Conservation (phyloP, 2,888 invertebrate species). For the Andricus curvator region DNA sequence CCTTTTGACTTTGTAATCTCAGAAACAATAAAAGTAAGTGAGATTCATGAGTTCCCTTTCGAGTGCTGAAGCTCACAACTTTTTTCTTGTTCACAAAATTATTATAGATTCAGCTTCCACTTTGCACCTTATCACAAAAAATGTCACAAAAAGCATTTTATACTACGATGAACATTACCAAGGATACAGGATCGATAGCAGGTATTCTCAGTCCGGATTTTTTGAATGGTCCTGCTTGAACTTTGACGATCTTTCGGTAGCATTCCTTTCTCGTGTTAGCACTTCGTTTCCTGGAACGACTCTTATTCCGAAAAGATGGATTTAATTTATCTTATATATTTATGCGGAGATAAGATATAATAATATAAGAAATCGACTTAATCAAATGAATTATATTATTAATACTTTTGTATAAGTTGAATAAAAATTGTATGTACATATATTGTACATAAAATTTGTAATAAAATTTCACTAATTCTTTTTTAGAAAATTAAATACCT, state of each 20-base stretch:
- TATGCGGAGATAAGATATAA: too few species aligned
- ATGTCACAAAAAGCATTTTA: constrained; percentile 44
- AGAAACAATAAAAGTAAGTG: constrained; percentile 14
- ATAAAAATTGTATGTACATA: too few species aligned
- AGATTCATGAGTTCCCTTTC: constrained; percentile 39
- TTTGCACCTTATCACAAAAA: constrained; percentile 40
- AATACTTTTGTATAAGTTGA: too few species aligned
- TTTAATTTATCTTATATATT: too few species aligned
- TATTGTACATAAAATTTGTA: too few species aligned
- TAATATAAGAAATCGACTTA: too few species aligned
- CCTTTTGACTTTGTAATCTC: constrained; percentile 15
- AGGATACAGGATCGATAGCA: constrained; percentile 40
- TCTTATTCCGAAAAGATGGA: too few species aligned
- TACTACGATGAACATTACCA: constrained; percentile 47
- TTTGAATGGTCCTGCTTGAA: constrained; percentile 38
- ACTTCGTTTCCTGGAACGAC: too few species aligned
- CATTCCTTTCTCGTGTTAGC: constrained; percentile 39
- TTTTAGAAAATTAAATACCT: too few species aligned
- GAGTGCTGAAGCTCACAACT: constrained; percentile 6
- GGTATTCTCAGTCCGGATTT: constrained; percentile 20
- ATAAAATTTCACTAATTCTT: too few species aligned
- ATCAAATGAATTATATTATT: too few species aligned
- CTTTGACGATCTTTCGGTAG: constrained; percentile 30
- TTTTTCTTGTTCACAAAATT: constrained; percentile 34
- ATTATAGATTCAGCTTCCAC: too few species aligned